Percentiles rank a stretch among this genome's conserved stretches.
Conservation (phyloP, 2,888 invertebrate genomes). For the Latrodectus elegans region DNA sequence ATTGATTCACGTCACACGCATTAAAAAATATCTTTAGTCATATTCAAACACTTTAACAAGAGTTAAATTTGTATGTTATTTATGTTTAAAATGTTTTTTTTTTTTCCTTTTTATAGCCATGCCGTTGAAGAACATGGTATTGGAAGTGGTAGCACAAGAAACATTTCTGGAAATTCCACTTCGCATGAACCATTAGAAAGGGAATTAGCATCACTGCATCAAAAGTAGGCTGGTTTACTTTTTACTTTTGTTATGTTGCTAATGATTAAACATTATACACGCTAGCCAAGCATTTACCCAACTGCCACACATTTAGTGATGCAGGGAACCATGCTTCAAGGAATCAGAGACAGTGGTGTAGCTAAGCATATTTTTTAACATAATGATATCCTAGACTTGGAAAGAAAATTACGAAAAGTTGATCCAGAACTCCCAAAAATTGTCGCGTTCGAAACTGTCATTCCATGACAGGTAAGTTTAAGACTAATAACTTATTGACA, state of each 20-base stretch:
- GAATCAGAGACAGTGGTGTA: conserved; percentile 92
- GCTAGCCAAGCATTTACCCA: conserved; percentile 88
- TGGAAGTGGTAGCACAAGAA: conserved; percentile 95
- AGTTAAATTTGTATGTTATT: too few species aligned
- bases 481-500: too few species aligned
- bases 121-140: conserved; percentile 90
- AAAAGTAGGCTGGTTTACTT: conserved; percentile 91
- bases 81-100: not conserved
- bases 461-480: conserved; percentile 88
- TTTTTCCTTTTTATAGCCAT: conserved; percentile 76
- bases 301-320: conserved; percentile 95
- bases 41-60: too few species aligned
- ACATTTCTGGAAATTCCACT: conserved; percentile 95
- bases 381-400: conserved; percentile 91
- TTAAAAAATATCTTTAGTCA: too few species aligned
- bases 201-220: conserved; percentile 88
- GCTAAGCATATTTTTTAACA: conserved; percentile 95
- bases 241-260: conserved; percentile 97
- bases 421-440: conserved; percentile 89
- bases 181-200: conserved; percentile 90
- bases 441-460: conserved; percentile 99
- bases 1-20: too few species aligned
- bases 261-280: conserved; percentile 97
- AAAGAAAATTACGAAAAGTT: conserved; percentile 82
- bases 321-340: conserved; percentile 96